Evolutionary conservation across 2,113 vertebrate genomes (phyloP), one percentile per base, ranked within the genome.

Genomic region (Turnix velox): DNA sequence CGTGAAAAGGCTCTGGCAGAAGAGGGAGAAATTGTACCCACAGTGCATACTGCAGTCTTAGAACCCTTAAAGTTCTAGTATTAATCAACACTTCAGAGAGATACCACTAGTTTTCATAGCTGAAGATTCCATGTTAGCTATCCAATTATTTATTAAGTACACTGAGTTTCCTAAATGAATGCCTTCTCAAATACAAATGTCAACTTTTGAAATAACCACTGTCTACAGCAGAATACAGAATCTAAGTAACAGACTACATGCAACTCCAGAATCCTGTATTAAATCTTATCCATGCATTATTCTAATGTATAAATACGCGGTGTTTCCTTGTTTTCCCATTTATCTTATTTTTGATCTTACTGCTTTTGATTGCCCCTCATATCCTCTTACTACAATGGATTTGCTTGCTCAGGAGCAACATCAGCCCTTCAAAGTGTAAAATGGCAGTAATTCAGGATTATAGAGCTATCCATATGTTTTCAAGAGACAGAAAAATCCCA

Each of bases 401-500:
- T 71, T 90, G 43, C 40, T 74, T 71, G 72, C 59, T 85, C 40
- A 62, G 51, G 77, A 77, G 79, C 74, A 95, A 30, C 33, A 61
- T 63, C 22, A 67, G 66, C 76, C 65, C 59, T 80, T 77, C 63
- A 51, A 1, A 1, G 24, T 10, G 7, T 24, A 84, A 58, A 81
- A 73, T 9, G 14, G 85, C 49, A 13, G 31, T 71, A 58, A 82
- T 73, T 61, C 68, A 73, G 80, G 25, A 48, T 57, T 88, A 92
- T 9, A 79, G 46, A 93, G 67, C 80, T 35, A 81, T 18, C 67
- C 37, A 76, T 31, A 22, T 4, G 4, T 66, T 90, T 89, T 62
- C 52, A 90, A 92, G 46, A 42, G 46, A 88, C 81, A 89, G 87
- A 83, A 89, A 89, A 80, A 93, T 33, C 43, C 42, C 61, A 71